phyloP scores from a whole-genome alignment of 2,888 invertebrate genomes.

The Noctua janthe region DNA sequence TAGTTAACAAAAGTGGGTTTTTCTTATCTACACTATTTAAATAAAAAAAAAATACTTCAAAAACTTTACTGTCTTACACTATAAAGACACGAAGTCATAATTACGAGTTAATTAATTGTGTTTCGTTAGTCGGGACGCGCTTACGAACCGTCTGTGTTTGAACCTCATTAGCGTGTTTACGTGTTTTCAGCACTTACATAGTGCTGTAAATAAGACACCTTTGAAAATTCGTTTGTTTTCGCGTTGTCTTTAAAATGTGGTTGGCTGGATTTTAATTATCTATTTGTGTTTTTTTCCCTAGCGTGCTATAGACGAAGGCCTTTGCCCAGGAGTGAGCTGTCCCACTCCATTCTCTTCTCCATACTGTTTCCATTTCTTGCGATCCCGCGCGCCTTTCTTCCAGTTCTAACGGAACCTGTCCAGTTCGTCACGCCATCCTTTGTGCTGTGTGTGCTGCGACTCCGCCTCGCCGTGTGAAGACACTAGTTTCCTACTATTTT shows the following conservation, averaged over 20 bases:
- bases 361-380: too few relatives aligned
- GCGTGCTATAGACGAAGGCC: too few relatives aligned
- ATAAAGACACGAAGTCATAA: slow-evolving; percentile 16
- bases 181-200: slow-evolving; percentile 25
- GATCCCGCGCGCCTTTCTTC: too few relatives aligned
- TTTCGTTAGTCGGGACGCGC: slow-evolving; percentile 31
- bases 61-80: not conserved
- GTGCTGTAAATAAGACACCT: slow-evolving; percentile 19
- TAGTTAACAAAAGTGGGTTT: too few relatives aligned
- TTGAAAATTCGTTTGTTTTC: not conserved
- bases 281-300: too few relatives aligned
- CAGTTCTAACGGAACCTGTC: too few relatives aligned
- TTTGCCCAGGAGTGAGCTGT: too few relatives aligned
- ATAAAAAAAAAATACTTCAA: not conserved
- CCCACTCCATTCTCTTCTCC: too few relatives aligned
- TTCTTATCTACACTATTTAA: not conserved
- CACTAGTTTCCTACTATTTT: too few relatives aligned
- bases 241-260: not conserved
- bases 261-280: not conserved
- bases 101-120: slow-evolving; percentile 36
- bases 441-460: too few relatives aligned
- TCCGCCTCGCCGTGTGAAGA: too few relatives aligned
- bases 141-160: slow-evolving; percentile 44
- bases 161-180: slow-evolving; percentile 49
- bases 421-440: too few relatives aligned